Base-by-base conservation (phyloP, 2,113 vertebrate genomes). In the Ceyx margarethae region DNA sequence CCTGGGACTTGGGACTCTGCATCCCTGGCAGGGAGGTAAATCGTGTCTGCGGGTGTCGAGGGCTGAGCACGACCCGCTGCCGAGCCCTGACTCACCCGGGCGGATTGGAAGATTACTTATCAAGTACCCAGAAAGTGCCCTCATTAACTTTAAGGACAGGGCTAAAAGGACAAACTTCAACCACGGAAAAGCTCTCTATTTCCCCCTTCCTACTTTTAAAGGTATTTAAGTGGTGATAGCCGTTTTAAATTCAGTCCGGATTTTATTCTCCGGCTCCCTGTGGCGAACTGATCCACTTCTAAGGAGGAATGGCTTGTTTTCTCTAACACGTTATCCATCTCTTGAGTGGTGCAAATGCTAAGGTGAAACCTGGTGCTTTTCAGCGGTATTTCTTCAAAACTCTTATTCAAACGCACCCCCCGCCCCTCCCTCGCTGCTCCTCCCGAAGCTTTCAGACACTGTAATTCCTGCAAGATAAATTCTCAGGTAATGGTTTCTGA, bases 401-500 rank as follows among this genome's bases (percentile, higher is more conserved):
- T 94, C 95, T 79, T 16, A 45, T 54, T 64, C 87, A 84, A 87
- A 78, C 43, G 22, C 50, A 13, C 13, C 25, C 50, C 54, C 54
- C 28, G 23, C 35, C 65, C 79, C 78, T 68, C 87, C 76, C 85
- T 68, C 25, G 3, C 81, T 77, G 85, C 54, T 77, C 77, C 89
- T 83, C 84, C 86, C 90, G 88, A 58, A 71, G 79, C 87, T 94
- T 85, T 69, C 82, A 87, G 33, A 42, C 83, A 81, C 95, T 91
- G 81, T 91, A 95, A 97, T 97, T 97, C 97, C 95, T 94, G 69
- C 91, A 92, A 95, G 95, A 97, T 96, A 97, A 97, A 98, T 96
- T 87, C 92, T 90, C 96, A 97, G 97, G 97, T 98, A 97, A 97
- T 97, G 95, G 97, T 89, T 95, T 94, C 96, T 96, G 92, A 95